A percentile compares a stretch with the other conserved stretches of the same genome.
These are phyloP conservation scores for Eupithecia vulgata DNA, from an alignment of 2,888 invertebrate genomes.

Conservation along the genomic window DNA sequence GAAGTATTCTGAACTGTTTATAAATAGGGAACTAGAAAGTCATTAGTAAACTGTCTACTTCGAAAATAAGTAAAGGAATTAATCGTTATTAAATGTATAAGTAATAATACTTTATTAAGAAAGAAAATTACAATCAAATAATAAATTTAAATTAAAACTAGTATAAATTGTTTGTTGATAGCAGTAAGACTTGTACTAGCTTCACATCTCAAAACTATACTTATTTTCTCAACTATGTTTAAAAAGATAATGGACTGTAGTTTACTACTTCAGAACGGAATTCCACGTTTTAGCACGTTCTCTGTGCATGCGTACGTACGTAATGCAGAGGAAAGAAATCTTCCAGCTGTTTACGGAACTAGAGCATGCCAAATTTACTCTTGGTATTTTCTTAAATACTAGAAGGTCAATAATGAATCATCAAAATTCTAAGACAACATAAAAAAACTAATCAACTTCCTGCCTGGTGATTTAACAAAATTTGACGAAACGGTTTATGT, in stretches of 20 bases:
- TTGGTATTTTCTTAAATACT: not conserved
- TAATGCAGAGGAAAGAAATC: not conserved
- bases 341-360: slow-evolving; percentile 32
- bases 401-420: not conserved
- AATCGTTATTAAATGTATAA: not conserved
- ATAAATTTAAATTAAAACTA: too few relatives aligned
- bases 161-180: too few relatives aligned
- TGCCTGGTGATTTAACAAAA: not conserved
- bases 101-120: too few relatives aligned
- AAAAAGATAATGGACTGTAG: not conserved
- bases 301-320: slow-evolving; percentile 4
- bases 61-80: not conserved
- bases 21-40: not conserved
- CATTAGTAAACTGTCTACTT: not conserved
- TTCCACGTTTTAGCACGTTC: slow-evolving; percentile 8
- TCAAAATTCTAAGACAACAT: not conserved
- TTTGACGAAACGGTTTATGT: not conserved
- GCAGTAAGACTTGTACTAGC: not conserved
- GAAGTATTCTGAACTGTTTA: not conserved
- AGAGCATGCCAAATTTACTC: slow-evolving; percentile 20
- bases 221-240: not conserved
- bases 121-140: too few relatives aligned
- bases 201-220: not conserved
- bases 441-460: not conserved
- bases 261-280: not conserved